phyloP scores from a whole-genome alignment of 2,113 vertebrate genomes.

The Oenanthe melanoleuca region DNA sequence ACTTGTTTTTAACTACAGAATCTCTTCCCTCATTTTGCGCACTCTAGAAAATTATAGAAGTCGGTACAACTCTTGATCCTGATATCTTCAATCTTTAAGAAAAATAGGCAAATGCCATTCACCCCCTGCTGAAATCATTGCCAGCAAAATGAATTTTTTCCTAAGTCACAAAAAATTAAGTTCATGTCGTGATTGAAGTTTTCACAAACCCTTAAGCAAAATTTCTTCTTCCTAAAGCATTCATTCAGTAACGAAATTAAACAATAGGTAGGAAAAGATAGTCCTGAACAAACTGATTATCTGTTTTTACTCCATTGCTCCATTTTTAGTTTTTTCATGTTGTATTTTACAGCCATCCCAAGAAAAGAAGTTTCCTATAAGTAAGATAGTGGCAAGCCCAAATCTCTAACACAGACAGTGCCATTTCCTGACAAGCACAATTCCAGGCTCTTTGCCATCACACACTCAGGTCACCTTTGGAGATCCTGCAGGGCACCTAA shows the following conservation, averaged over 20 bases:
- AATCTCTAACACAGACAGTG: not conserved
- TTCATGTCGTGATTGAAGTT: not conserved
- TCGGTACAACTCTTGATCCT: not conserved
- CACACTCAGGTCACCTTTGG: not conserved
- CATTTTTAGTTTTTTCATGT: not conserved
- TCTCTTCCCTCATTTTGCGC: not conserved
- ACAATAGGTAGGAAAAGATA: not conserved
- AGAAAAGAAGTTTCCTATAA: not conserved
- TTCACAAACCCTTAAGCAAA: not conserved
- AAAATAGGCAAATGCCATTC: not conserved
- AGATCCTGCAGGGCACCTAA: not conserved
- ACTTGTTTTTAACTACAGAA: not conserved
- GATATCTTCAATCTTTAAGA: not conserved
- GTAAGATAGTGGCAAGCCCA: not conserved
- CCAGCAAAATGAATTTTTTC: not conserved
- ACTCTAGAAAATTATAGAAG: not conserved
- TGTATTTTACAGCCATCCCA: not conserved
- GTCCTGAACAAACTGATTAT: not conserved
- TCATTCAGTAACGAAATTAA: not conserved
- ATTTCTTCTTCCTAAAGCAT: not conserved
- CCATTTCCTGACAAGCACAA: not conserved
- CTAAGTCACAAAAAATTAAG: not conserved
- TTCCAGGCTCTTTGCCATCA: not conserved
- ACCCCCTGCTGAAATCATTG: fast-evolving
- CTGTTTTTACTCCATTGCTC: not conserved